These are phyloP conservation scores for Caenorhabditis inopinata DNA, from an alignment of 1,140 invertebrate genomes.

Conservation along the genomic window DNA sequence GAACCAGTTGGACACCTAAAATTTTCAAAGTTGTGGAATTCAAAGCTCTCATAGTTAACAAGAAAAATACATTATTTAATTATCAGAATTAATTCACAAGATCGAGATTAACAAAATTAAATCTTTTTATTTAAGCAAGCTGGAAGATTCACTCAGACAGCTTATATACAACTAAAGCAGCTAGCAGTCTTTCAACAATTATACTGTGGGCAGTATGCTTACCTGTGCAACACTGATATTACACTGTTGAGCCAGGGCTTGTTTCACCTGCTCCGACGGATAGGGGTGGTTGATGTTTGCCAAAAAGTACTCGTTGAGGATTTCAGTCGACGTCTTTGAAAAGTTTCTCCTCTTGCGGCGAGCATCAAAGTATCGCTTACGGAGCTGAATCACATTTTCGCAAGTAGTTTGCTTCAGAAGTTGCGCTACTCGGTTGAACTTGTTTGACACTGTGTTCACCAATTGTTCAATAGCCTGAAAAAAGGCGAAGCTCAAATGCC, in stretches of 20 bases:
- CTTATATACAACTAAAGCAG: no score
- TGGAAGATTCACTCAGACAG: no score
- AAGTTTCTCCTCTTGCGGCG: slow-evolving; percentile 67
- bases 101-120: no score
- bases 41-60: no score
- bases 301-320: slow-evolving; percentile 71
- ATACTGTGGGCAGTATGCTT: no score
- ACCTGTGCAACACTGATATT: slow-evolving; percentile 70
- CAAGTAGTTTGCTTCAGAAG: neutral
- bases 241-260: slow-evolving; percentile 69
- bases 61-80: no score
- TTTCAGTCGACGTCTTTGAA: slow-evolving; percentile 69
- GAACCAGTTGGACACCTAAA: slow-evolving; percentile 71
- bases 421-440: neutral
- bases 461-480: neutral
- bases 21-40: no score
- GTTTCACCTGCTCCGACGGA: slow-evolving; percentile 70
- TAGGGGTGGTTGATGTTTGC: slow-evolving; percentile 70
- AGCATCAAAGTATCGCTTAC: neutral
- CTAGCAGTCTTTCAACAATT: no score
- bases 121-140: no score
- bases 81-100: no score
- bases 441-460: neutral
- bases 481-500: no score
- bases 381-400: neutral